Base-by-base conservation (phyloP, 2,797 vertebrate species). In the Cheirogaleus major region DNA sequence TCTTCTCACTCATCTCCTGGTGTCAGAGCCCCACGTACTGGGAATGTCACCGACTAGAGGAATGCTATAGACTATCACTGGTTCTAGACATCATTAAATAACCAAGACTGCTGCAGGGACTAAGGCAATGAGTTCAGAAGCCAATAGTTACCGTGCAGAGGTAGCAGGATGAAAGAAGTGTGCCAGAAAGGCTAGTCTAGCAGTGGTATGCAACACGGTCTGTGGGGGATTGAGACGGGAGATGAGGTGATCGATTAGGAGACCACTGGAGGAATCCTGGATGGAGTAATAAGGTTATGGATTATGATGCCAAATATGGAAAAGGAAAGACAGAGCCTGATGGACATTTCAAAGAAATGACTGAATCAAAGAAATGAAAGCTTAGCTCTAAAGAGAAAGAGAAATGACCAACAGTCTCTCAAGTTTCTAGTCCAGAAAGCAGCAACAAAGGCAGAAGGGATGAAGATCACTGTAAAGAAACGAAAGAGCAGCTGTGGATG, bases 301-400 rank as follows among this genome's bases (percentile, higher is more conserved):
- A 32, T 38, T 69, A 48, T 10, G 43, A 70, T 0, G 5, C 3
- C 45, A 7, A 22, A 25, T 0, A 43, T 2, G 41, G 43, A n/a
- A 88, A 85, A 89, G 48, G 38, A 72, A 78, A 72, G 72, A 80
- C 7, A 61, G 48, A 85, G 11, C 30, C 32, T 80, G n/a, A 57
- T 13, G 48, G 20, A 11, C 27, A 35, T n/a, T 86, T 79, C 48
- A 43, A 87, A 86, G 57, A 89, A 81, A 70, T 14, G 13, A 52
- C 30, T 25, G 8, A 10, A 35, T 55, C 25, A 23, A 15, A 79
- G 61, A 76, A 50, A 82, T 23, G 45, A 81, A 76, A 63, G 23
- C 25, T 61, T 41, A 1, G 20, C 7, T 41, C 20, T 5, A 50
- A 41, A 0, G 3, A 45, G 32, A 89, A 41, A 73, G 41, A 57